These are phyloP conservation scores for Aphelenchoides bicaudatus DNA, from an alignment of 2,888 invertebrate genomes.

Conservation along the genomic window DNA sequence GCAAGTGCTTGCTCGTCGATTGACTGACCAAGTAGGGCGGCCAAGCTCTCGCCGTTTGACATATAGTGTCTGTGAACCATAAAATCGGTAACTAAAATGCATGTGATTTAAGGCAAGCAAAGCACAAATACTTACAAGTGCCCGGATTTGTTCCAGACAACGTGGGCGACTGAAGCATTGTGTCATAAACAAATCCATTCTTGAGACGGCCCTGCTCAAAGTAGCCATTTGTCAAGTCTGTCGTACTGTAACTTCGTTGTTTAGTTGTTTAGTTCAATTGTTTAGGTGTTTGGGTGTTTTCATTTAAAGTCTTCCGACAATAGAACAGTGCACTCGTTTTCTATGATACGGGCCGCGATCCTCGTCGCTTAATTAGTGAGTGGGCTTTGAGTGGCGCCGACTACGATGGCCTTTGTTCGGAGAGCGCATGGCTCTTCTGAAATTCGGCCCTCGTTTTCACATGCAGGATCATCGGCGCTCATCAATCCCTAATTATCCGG, in stretches of 20 bases:
- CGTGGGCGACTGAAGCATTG: conserved; percentile 48
- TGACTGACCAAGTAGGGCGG: conserved; percentile 41
- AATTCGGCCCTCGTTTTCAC: not conserved
- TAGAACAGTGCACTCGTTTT: too few relatives aligned
- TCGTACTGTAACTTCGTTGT: conserved; percentile 6
- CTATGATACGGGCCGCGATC: not conserved
- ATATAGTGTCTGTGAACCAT: conserved; percentile 22
- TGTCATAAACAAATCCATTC: conserved; percentile 42
- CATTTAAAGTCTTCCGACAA: too few relatives aligned
- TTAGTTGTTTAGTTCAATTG: not conserved
- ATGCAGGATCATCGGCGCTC: too few relatives aligned
- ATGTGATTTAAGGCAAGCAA: not conserved
- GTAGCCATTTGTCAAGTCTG: conserved; percentile 26
- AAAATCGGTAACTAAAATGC: conserved; percentile 26
- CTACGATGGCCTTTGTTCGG: conserved; percentile 3
- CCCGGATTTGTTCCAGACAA: conserved; percentile 32
- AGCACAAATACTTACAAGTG: not conserved
- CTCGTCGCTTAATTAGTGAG: not conserved
- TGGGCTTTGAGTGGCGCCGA: not conserved
- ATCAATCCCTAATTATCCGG: too few relatives aligned
- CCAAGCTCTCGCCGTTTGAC: conserved; percentile 38
- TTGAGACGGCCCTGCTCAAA: conserved; percentile 38
- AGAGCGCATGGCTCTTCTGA: not conserved
- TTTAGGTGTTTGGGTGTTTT: too few relatives aligned
- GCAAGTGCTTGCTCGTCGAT: conserved; percentile 32